Evolutionary conservation across 53 echinoderm and acorn worm species (phyloP), one percentile per base, ranked within the genome.

Genomic region (Temnopleurus reevesii): DNA sequence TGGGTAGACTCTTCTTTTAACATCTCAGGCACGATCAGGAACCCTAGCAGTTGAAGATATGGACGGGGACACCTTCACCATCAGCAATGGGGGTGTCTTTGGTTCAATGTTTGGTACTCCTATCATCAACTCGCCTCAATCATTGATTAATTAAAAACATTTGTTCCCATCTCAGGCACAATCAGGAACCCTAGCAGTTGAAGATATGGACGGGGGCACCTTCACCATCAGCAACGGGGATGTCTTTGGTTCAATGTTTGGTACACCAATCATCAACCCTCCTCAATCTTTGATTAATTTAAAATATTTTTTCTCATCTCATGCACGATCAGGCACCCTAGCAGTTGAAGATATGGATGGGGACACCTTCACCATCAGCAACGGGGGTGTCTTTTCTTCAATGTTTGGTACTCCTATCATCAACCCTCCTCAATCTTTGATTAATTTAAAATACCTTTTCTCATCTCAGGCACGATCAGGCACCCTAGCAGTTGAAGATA

Each of bases 321-420:
- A 91, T 88, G 95, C 95, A 15, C 91, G 93, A 7, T 55, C 89
- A 23, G 94, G 94, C 47, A 83, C 90, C 33, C 89, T 95, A 53
- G 94, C 95, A 17, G 89, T 95, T 45, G 95, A 95, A 45, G 95
- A 95, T 51, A 95, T 95, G 95, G 94, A 93, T 24, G 95, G 95
- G 19, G 95, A 94, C 35, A 95, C 95, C 2, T 95, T 95, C 47
- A 95, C 95, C 54, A 95, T 95, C 86, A 95, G 93, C 51, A 95
- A 95, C 25, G 95, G 95, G 21, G 95, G 95, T 18, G 95, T 95
- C 8, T 95, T 95, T 91, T 93, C 93, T 24, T 95, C 95, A 36
- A 92, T 99, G 99, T 94, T 94, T 91, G 94, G 94, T 77, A 99
- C 96, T 23, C 99, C 99, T 8, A 99, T 99, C 84, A 96, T 99